Evolutionary conservation across 2,888 invertebrate genomes (phyloP).

Genomic region (Graphium colonna): DNA sequence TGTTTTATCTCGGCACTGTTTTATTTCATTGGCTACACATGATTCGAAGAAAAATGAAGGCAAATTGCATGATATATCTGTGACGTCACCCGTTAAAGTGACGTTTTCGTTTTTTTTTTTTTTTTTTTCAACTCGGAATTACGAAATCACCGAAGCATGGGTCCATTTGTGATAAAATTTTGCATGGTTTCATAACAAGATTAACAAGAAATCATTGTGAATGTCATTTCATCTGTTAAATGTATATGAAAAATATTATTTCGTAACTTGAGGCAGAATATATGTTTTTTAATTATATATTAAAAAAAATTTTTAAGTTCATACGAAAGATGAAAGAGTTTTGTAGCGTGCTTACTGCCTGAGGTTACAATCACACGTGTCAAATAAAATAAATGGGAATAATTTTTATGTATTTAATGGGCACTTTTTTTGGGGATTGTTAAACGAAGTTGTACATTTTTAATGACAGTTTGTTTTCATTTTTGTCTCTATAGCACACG

Average conservation of each 20-base stretch:
- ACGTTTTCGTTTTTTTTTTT: neutral
- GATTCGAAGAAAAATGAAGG: constrained; percentile 15
- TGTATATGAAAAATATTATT: constrained; percentile 11
- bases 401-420: constrained; percentile 25
- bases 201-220: constrained; percentile 46
- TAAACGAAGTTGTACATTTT: constrained; percentile 30
- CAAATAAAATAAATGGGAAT: constrained; percentile 19
- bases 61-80: constrained; percentile 21
- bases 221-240: constrained; percentile 39
- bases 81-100: neutral
- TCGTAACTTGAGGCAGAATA: constrained; percentile 14
- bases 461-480: constrained; percentile 66
- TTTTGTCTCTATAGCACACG: constrained; percentile 88
- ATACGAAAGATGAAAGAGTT: neutral
- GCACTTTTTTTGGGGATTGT: constrained; percentile 22
- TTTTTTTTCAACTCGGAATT: too few relatives aligned
- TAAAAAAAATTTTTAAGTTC: neutral
- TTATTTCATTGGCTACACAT: constrained; percentile 17
- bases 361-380: neutral
- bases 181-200: constrained; percentile 54
- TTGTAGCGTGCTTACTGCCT: constrained; percentile 1
- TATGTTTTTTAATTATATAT: neutral
- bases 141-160: constrained; percentile 9
- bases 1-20: constrained; percentile 3
- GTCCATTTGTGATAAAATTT: constrained; percentile 9